These are phyloP conservation scores for Elegia similella DNA, from an alignment of 2,888 invertebrate species.

Conservation along the genomic window DNA sequence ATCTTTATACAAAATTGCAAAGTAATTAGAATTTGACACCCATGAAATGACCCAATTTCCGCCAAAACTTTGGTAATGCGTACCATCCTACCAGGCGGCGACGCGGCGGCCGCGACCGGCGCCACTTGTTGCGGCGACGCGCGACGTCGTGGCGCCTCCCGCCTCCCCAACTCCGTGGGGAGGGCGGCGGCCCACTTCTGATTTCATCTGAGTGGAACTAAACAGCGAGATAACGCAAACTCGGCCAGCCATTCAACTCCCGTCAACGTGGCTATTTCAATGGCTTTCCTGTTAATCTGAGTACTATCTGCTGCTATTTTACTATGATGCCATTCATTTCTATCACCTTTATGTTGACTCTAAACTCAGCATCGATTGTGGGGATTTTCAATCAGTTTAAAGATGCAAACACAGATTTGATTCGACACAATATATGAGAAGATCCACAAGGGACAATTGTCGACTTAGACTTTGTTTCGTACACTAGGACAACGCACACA, in stretches of 20 bases:
- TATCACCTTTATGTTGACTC: neutral
- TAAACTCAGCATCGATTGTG: neutral
- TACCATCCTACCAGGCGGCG: slow-evolving; percentile 16
- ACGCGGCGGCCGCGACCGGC: slow-evolving; percentile 36
- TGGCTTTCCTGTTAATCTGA: slow-evolving; percentile 3
- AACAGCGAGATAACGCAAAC: slow-evolving; percentile 11
- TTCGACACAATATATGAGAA: no score
- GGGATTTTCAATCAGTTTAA: neutral
- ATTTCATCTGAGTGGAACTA: slow-evolving; percentile 17
- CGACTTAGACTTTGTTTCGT: no score
- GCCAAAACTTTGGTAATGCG: neutral
- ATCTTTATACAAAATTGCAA: neutral
- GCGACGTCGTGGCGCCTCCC: slow-evolving; percentile 25
- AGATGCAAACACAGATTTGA: neutral
- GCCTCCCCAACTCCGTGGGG: slow-evolving; percentile 1
- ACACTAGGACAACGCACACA: no score
- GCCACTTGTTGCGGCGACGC: slow-evolving; percentile 66
- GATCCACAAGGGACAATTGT: no score
- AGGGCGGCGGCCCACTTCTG: slow-evolving; percentile 6
- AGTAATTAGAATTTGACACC: neutral
- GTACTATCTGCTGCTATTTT: neutral
- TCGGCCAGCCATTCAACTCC: slow-evolving; percentile 10
- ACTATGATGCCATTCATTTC: neutral
- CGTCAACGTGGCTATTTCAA: neutral
- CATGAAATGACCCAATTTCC: neutral